Evolutionary conservation across 2,113 vertebrate species (phyloP).

Genomic region (Oreochromis aureus): DNA sequence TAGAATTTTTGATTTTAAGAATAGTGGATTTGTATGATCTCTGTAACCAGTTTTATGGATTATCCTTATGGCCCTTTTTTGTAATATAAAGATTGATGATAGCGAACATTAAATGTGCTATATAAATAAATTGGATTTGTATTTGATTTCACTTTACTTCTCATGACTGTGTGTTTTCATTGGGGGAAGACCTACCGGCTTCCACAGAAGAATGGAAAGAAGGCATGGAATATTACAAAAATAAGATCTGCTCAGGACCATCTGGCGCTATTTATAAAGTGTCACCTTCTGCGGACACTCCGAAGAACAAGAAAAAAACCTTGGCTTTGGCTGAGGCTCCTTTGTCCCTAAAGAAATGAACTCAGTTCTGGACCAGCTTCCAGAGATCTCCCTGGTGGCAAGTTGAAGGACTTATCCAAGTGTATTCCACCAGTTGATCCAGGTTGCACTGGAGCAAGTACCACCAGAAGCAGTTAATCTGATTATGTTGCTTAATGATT

Average conservation of each 20-base stretch:
- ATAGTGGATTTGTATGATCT: too few relatives aligned
- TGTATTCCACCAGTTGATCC: neutral
- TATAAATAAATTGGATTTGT: neutral
- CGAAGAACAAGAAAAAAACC: neutral
- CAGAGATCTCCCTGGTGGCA: neutral
- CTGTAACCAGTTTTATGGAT: too few relatives aligned
- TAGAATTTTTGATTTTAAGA: too few relatives aligned
- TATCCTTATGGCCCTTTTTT: too few relatives aligned
- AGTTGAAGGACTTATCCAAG: neutral
- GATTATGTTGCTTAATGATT: neutral
- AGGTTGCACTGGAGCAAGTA: neutral
- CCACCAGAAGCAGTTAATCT: neutral
- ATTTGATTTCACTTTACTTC: neutral
- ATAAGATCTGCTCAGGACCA: neutral
- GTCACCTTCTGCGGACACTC: neutral
- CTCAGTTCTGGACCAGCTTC: too few relatives aligned
- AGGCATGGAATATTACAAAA: neutral
- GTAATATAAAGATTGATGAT: too few relatives aligned
- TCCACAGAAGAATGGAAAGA: neutral
- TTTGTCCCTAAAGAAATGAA: neutral
- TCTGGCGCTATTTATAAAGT: neutral
- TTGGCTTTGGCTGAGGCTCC: neutral
- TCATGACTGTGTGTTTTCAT: neutral
- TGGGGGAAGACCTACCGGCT: neutral
- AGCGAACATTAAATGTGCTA: neutral